Conservation (phyloP, 2,888 invertebrate genomes). For the Noctua janthina region DNA sequence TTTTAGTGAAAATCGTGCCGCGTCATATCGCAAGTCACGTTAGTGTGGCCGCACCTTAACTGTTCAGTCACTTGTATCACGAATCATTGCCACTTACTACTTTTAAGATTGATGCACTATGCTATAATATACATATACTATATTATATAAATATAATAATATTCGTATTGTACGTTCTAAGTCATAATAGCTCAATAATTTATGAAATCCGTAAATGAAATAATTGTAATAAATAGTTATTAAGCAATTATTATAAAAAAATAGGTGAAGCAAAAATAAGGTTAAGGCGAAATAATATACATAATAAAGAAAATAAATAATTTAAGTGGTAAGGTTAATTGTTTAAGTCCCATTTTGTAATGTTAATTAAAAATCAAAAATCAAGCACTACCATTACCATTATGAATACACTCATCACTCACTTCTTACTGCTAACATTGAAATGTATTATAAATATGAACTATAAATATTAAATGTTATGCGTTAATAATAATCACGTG, state of each 20-base stretch:
- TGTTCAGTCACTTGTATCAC: slow-evolving; percentile 73
- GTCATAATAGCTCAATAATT: slow-evolving; percentile 88
- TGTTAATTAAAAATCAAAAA: slow-evolving; percentile 86
- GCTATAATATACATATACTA: slow-evolving; percentile 73
- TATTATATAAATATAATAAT: slow-evolving; percentile 71
- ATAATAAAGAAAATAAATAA: slow-evolving; percentile 78
- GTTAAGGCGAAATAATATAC: slow-evolving; percentile 79
- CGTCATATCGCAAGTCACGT: slow-evolving; percentile 14
- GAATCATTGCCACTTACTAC: slow-evolving; percentile 78
- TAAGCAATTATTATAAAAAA: slow-evolving; percentile 79
- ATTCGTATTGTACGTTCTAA: slow-evolving; percentile 72
- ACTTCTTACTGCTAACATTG: slow-evolving; percentile 90
- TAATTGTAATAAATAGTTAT: slow-evolving; percentile 82
- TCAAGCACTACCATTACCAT: slow-evolving; percentile 89
- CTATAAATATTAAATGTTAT: slow-evolving; percentile 92
- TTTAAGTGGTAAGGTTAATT: slow-evolving; percentile 75
- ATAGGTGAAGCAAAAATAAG: slow-evolving; percentile 69
- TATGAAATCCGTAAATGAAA: slow-evolving; percentile 77
- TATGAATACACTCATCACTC: slow-evolving; percentile 89
- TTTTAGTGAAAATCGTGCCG: slow-evolving; percentile 9
- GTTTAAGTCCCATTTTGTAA: slow-evolving; percentile 89
- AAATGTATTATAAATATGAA: slow-evolving; percentile 91
- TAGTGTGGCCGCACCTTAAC: slow-evolving; percentile 56
- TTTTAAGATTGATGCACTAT: slow-evolving; percentile 84
- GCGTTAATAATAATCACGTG: slow-evolving; percentile 91